These are phyloP conservation scores for Stichopus horrens DNA, from an alignment of 53 echinoderm and acorn worm genomes.

Conservation along the genomic window DNA sequence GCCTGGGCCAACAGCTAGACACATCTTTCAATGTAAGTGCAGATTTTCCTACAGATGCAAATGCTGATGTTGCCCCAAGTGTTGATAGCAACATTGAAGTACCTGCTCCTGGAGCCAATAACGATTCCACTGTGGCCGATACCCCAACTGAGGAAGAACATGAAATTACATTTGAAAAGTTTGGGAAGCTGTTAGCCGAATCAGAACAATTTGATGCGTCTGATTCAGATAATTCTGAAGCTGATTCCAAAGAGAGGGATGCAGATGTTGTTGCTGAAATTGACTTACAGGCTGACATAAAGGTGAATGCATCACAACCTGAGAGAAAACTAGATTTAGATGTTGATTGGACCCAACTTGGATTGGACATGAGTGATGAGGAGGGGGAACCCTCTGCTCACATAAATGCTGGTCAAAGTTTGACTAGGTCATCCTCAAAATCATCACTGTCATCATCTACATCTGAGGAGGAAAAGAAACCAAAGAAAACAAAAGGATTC, in stretches of 20 bases:
- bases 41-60: neutral
- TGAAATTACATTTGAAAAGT: constrained; percentile 41
- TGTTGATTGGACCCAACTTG: constrained; percentile 1
- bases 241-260: neutral
- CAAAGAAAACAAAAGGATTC: constrained; percentile 35
- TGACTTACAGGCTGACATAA: neutral
- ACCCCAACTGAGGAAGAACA: neutral
- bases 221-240: neutral
- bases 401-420: neutral
- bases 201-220: neutral
- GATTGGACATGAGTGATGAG: neutral
- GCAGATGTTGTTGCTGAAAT: neutral
- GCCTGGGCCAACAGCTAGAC: neutral
- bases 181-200: constrained; percentile 33
- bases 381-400: neutral
- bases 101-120: neutral
- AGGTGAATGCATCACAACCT: neutral
- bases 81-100: neutral
- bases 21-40: neutral
- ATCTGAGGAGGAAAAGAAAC: neutral
- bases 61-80: neutral
- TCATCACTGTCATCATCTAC: constrained; percentile 33
- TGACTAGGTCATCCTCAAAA: constrained; percentile 34
- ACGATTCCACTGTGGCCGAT: neutral
- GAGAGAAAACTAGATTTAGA: constrained; percentile 14